Percentiles rank a stretch among this genome's conserved stretches.
phyloP scores from a whole-genome alignment of 2,888 invertebrate genomes.

The Stenurella melanura region DNA sequence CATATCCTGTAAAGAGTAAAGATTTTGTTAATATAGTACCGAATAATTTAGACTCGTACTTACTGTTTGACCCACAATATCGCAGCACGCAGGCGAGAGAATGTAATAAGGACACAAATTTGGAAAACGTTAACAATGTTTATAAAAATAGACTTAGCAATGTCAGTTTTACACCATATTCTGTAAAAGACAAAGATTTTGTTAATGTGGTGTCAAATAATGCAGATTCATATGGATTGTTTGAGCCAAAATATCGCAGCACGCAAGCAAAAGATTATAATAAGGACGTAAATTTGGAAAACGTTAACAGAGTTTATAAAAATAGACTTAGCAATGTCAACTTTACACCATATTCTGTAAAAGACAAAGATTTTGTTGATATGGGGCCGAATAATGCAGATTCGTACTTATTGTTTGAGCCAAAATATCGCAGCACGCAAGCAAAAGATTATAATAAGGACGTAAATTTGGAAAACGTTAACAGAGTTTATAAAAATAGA shows the following conservation, averaged over 20 bases:
- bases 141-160: not conserved
- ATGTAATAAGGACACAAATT: no score
- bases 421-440: constrained; percentile 30
- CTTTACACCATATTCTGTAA: not conserved
- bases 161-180: not conserved
- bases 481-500: not conserved
- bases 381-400: not conserved
- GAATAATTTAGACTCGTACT: not conserved
- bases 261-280: constrained; percentile 12
- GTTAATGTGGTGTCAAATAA: not conserved
- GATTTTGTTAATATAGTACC: not conserved
- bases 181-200: not conserved
- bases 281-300: no score
- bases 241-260: constrained; percentile 24
- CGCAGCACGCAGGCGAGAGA: constrained; percentile 20
- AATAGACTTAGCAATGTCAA: not conserved
- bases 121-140: not conserved
- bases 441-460: not conserved
- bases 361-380: not conserved
- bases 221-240: not conserved
- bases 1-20: not conserved
- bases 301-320: not conserved
- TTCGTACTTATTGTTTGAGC: constrained; percentile 12
- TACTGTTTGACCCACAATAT: constrained; percentile 23
- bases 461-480: no score